These are phyloP conservation scores for Aurelia sp. DNA, from an alignment of 30 jellyfish, hydroid and myxozoan species.

Conservation along the genomic window DNA sequence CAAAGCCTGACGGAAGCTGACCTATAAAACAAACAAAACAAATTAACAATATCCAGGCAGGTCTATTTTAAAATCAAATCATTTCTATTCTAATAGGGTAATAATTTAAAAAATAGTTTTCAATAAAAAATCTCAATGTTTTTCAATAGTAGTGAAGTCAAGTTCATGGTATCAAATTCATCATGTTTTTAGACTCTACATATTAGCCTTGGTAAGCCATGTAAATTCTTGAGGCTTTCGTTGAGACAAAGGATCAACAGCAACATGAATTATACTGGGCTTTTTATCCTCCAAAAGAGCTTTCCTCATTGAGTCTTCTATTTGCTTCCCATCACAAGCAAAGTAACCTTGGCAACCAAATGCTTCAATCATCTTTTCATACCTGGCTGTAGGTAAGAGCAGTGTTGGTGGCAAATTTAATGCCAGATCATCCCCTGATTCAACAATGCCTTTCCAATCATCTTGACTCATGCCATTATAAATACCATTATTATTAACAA, in stretches of 20 bases:
- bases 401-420: slow-evolving; percentile 82
- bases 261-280: slow-evolving; percentile 78
- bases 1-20: no score
- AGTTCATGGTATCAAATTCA: no score
- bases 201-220: slow-evolving; percentile 63
- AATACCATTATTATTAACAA: slow-evolving; percentile 92
- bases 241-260: slow-evolving; percentile 79
- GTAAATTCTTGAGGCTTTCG: slow-evolving; percentile 80
- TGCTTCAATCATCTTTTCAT: slow-evolving; percentile 90
- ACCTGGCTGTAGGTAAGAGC: slow-evolving; percentile 75
- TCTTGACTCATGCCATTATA: slow-evolving; percentile 80
- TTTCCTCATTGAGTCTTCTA: slow-evolving; percentile 57
- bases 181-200: no score
- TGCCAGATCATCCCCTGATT: slow-evolving; percentile 52
- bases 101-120: no score
- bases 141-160: no score
- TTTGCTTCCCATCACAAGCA: slow-evolving; percentile 58
- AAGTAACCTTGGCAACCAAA: slow-evolving; percentile 80
- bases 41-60: no score
- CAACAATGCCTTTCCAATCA: slow-evolving; percentile 61
- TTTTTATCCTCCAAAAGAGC: slow-evolving; percentile 56
- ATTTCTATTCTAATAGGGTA: no score
- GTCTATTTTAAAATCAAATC: no score
- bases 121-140: no score
- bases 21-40: no score